Evolutionary conservation across 1,140 invertebrate genomes (phyloP).

Genomic region (Lasaia peninsularis): DNA sequence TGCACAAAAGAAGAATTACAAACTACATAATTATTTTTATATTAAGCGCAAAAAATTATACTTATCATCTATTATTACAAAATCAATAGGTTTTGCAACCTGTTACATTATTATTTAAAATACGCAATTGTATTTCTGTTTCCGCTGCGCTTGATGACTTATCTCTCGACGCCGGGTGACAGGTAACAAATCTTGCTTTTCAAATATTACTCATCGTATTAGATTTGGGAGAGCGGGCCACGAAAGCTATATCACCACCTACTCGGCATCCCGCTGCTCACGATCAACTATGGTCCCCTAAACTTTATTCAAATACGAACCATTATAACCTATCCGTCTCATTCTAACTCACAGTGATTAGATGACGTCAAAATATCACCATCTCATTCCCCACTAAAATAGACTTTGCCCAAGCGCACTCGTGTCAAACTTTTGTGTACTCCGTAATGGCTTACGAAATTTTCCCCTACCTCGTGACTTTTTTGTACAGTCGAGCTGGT

Average conservation of each 20-base stretch:
- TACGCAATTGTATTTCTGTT: slow-evolving; percentile 1
- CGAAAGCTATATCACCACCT: slow-evolving; percentile 74
- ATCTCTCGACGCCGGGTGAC: slow-evolving; percentile 57
- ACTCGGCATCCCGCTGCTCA: slow-evolving; percentile 70
- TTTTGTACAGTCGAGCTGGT: slow-evolving; percentile 70
- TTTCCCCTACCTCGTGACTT: slow-evolving; percentile 71
- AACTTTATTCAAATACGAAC: slow-evolving; percentile 72
- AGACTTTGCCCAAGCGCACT: slow-evolving; percentile 76
- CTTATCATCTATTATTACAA: not conserved
- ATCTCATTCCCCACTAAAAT: slow-evolving; percentile 70
- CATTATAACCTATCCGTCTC: slow-evolving; percentile 61
- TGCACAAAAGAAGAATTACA: no score
- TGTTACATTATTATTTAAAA: slow-evolving; percentile 1
- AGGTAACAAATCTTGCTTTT: slow-evolving; percentile 76
- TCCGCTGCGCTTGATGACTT: slow-evolving; percentile 36
- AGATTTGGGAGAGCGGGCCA: slow-evolving; percentile 71
- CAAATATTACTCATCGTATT: slow-evolving; percentile 76
- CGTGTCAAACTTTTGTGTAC: slow-evolving; percentile 75
- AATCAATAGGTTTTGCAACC: not conserved
- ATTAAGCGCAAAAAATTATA: no score
- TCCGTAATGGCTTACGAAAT: slow-evolving; percentile 73
- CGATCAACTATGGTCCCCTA: slow-evolving; percentile 64
- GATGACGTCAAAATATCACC: slow-evolving; percentile 45
- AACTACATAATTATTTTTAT: no score
- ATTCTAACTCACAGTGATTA: slow-evolving; percentile 45